Percentiles rank a stretch among this genome's conserved stretches.
These are phyloP conservation scores for Panagrolaimus sp. DNA, from an alignment of 1,140 invertebrate species.

Conservation along the genomic window DNA sequence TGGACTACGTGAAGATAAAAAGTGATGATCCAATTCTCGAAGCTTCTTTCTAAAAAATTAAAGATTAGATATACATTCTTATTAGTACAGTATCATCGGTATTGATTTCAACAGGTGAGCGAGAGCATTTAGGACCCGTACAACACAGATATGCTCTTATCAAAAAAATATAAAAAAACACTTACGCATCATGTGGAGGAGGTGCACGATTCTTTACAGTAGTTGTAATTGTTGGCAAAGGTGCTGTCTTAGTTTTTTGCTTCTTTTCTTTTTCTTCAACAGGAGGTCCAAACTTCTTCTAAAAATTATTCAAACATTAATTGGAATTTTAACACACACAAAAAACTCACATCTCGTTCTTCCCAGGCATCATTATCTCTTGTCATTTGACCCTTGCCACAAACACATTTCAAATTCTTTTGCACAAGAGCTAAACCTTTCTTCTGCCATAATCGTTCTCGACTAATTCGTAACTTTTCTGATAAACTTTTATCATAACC, in stretches of 20 bases:
- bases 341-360: neutral
- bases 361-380: conserved; percentile 10
- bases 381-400: neutral
- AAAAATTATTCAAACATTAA: neutral
- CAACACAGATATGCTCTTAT: neutral
- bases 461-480: too few species aligned
- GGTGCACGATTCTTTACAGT: neutral
- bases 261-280: neutral
- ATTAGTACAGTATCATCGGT: too few species aligned
- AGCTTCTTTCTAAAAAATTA: conserved; percentile 14
- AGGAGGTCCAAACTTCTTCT: neutral
- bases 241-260: neutral
- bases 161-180: neutral
- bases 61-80: too few species aligned
- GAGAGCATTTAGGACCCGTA: too few species aligned
- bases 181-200: neutral
- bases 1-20: conserved; percentile 9
- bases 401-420: neutral
- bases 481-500: too few species aligned
- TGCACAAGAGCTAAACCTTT: neutral
- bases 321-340: too few species aligned
- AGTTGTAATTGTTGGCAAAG: neutral
- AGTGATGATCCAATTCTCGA: neutral
- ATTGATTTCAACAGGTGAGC: too few species aligned
- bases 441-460: too few species aligned